Percentiles rank a stretch among this genome's conserved stretches.
phyloP scores from a whole-genome alignment of 2,888 invertebrate species.

The Nesidiocoris tenuis region DNA sequence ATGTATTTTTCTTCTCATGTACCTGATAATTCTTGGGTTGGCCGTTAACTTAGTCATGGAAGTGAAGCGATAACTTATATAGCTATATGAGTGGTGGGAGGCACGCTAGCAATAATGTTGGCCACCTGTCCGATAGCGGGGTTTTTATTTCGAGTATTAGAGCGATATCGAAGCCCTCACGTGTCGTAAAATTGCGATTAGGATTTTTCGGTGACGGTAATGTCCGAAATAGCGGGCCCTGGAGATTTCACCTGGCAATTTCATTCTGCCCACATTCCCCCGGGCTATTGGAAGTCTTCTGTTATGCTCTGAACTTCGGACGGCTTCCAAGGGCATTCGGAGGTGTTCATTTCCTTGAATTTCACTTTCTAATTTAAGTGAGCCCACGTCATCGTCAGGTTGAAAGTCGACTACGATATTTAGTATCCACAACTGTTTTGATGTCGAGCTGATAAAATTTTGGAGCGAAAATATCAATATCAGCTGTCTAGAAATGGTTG shows the following conservation, averaged over 20 bases:
- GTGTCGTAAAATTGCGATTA: background rate
- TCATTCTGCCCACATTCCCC: background rate
- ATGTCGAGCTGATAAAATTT: too few relatives aligned
- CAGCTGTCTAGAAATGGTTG: too few relatives aligned
- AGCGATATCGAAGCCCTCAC: background rate
- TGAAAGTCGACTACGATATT: too few relatives aligned
- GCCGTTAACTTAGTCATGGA: too few relatives aligned
- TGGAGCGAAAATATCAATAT: too few relatives aligned
- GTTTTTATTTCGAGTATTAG: background rate
- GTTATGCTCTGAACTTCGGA: background rate
- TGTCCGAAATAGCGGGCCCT: background rate
- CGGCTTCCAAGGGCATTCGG: background rate
- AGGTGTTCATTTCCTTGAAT: background rate
- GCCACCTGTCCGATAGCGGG: background rate
- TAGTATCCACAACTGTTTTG: too few relatives aligned
- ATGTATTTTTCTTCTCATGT: too few relatives aligned
- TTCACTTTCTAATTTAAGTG: background rate
- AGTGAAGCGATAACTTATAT: too few relatives aligned
- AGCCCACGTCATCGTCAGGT: too few relatives aligned
- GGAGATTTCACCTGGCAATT: background rate
- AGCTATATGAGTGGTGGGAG: too few relatives aligned
- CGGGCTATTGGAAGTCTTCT: too few relatives aligned
- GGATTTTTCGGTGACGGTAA: background rate
- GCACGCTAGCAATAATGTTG: background rate
- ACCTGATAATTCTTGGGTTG: too few relatives aligned